phyloP scores from a whole-genome alignment of 2,113 vertebrate genomes.

The Hemibagrus wyckioides region DNA sequence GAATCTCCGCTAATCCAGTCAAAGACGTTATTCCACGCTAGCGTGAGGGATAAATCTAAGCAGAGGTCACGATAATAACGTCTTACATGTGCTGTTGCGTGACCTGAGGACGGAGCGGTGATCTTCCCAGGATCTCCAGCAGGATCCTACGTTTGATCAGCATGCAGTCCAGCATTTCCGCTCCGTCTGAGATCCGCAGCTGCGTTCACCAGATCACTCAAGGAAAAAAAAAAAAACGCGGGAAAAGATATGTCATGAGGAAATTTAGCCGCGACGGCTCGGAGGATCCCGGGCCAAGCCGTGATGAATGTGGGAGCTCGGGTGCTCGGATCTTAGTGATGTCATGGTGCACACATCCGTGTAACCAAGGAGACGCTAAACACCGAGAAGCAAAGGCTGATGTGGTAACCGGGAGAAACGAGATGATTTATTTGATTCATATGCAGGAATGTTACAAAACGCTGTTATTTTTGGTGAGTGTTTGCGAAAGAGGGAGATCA shows the following conservation, averaged over 20 bases:
- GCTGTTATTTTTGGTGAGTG: conserved; percentile 25
- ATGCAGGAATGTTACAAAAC: conserved; percentile 19
- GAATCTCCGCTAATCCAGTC: neutral
- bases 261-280: neutral
- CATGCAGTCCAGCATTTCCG: conserved; percentile 64
- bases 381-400: neutral
- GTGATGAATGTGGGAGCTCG: conserved; percentile 35
- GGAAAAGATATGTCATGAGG: conserved; percentile 20
- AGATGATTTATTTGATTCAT: conserved; percentile 33
- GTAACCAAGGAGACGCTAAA: conserved; percentile 27
- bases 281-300: conserved; percentile 11
- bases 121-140: neutral
- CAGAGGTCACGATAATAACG: neutral
- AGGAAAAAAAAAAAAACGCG: conserved; percentile 4
- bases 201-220: conserved; percentile 62
- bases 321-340: neutral
- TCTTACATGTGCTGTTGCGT: neutral
- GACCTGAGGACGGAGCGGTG: neutral
- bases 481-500: conserved; percentile 14
- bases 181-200: conserved; percentile 67
- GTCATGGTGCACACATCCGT: conserved; percentile 5
- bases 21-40: neutral
- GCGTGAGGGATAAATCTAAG: neutral
- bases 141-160: conserved; percentile 65
- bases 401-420: conserved; percentile 4